phyloP scores from a whole-genome alignment of 37 sponge, comb jelly and placozoan genomes.

The Spongia lamella region DNA sequence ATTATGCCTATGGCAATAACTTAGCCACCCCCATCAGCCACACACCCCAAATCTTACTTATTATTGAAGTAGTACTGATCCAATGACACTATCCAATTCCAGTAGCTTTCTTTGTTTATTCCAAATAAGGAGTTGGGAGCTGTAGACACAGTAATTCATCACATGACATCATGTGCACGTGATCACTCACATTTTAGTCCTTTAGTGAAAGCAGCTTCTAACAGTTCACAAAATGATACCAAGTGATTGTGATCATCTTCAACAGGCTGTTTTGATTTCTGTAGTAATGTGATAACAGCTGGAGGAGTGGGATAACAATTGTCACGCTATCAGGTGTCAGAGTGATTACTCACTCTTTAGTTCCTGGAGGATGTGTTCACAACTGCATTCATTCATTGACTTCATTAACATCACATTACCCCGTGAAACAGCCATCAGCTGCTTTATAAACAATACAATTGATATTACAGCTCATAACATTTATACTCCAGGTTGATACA shows the following conservation, averaged over 20 bases:
- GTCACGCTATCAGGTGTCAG: no score
- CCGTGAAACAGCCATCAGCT: no score
- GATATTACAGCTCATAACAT: no score
- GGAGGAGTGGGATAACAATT: no score
- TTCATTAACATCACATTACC: no score
- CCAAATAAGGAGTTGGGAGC: conserved; percentile 78
- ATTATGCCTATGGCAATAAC: conserved; percentile 45
- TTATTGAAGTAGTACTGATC: conserved; percentile 64
- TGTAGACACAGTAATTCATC: not conserved
- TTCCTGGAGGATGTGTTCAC: no score
- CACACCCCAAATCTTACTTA: conserved; percentile 6
- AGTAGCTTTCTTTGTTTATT: conserved; percentile 72
- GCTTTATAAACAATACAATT: no score
- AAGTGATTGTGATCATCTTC: conserved; percentile 56
- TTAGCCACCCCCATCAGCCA: no score
- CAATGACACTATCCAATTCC: conserved; percentile 77
- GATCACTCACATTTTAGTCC: conserved; percentile 73
- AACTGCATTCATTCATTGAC: no score
- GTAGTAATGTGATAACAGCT: no score
- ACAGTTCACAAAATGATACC: conserved; percentile 64
- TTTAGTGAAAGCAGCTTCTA: conserved; percentile 59
- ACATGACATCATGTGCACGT: not conserved
- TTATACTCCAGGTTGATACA: no score
- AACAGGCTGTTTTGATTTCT: conserved; percentile 21
- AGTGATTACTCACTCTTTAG: no score